These are phyloP conservation scores for Xestoiulus laeticollis DNA, from an alignment of 2,888 invertebrate genomes.

Conservation along the genomic window DNA sequence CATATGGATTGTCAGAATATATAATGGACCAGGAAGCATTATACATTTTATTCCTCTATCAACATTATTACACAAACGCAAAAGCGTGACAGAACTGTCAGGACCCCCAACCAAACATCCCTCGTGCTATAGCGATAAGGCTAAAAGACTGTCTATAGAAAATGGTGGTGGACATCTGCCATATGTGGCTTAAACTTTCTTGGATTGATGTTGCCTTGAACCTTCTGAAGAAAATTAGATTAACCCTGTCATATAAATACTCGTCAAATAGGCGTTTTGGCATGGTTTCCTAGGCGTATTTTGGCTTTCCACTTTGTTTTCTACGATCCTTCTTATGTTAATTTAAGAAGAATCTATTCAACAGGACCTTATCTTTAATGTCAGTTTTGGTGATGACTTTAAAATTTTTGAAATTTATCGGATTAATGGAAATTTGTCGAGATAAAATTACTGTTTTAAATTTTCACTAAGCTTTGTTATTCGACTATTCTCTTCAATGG, in stretches of 20 bases:
- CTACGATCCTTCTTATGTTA: background rate
- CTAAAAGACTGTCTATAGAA: background rate
- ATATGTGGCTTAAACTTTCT: background rate
- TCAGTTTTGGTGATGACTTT: background rate
- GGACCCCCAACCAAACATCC: background rate
- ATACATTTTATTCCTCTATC: conserved; percentile 17
- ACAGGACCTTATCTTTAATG: background rate
- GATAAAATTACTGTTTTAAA: too few species aligned
- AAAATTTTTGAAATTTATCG: background rate
- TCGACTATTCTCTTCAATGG: too few species aligned
- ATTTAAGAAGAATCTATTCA: background rate
- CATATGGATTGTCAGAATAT: background rate
- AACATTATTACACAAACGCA: conserved; percentile 15
- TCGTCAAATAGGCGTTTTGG: background rate
- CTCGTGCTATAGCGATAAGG: background rate
- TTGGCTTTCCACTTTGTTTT: background rate
- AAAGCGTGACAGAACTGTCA: conserved; percentile 23
- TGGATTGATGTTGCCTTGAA: background rate
- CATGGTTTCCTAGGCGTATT: background rate
- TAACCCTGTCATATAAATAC: conserved; percentile 37
- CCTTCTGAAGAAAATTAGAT: conserved; percentile 5
- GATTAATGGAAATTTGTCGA: background rate
- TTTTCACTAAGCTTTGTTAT: too few species aligned
- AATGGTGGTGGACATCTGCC: conserved; percentile 21
- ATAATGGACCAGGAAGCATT: background rate